Conservation (phyloP, 2,888 invertebrate species). For the Carterocephalus palaemon region DNA sequence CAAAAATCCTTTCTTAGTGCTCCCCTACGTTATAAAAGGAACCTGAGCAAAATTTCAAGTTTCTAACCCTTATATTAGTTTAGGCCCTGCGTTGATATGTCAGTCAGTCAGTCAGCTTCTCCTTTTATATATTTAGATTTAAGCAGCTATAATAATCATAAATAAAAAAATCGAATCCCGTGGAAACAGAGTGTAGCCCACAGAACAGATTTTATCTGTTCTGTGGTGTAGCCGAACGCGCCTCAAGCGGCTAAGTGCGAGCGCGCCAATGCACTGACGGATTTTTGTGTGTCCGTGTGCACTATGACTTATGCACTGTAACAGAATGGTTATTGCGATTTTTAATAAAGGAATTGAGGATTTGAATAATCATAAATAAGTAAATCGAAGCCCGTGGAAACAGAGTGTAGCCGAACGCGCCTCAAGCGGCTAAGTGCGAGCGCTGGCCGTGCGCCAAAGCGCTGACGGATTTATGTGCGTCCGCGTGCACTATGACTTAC, state of each 20-base stretch:
- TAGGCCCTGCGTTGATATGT: too few species aligned
- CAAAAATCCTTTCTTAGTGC: too few species aligned
- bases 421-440: conserved; percentile 30
- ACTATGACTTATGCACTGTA: conserved; percentile 42
- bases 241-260: conserved; percentile 30
- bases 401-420: background rate
- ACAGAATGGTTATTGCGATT: conserved; percentile 25
- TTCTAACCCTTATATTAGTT: too few species aligned
- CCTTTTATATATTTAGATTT: too few species aligned
- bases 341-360: conserved; percentile 7
- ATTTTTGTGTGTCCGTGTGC: conserved; percentile 45
- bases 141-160: too few species aligned
- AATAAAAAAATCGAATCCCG: too few species aligned
- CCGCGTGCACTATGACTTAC: conserved; percentile 28
- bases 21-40: too few species aligned
- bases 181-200: too few species aligned
- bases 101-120: too few species aligned
- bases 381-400: conserved; percentile 5
- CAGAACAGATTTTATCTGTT: too few species aligned
- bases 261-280: conserved; percentile 42
- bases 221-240: background rate
- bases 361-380: too few species aligned
- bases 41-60: too few species aligned
- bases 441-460: conserved; percentile 53
- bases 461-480: conserved; percentile 66